A percentile compares a stretch with the other conserved stretches of the same genome.
Evolutionary conservation across 2,888 invertebrate genomes (phyloP).

Genomic region (Apotomis betuletana): DNA sequence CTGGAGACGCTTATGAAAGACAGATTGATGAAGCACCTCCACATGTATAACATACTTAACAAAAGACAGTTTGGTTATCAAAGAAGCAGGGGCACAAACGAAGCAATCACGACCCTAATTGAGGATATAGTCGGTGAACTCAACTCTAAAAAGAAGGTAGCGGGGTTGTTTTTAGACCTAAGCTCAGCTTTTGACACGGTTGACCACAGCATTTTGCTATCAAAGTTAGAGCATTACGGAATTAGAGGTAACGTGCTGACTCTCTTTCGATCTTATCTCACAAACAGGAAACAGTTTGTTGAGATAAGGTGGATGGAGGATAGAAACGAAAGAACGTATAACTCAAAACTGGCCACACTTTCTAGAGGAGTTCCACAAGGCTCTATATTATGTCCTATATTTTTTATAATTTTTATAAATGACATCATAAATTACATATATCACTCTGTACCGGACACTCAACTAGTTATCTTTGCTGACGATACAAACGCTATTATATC

Average conservation of each 20-base stretch:
- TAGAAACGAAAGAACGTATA: not conserved
- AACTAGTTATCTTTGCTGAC: not conserved
- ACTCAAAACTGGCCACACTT: too few relatives aligned
- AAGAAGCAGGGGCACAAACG: not conserved
- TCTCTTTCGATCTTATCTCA: not conserved
- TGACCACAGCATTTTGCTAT: not conserved
- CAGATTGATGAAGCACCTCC: not conserved
- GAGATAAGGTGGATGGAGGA: not conserved
- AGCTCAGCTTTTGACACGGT: slow-evolving; percentile 6
- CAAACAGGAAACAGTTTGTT: not conserved
- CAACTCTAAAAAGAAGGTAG: not conserved
- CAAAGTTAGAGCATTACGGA: not conserved
- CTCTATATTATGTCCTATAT: not conserved
- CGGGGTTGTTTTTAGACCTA: not conserved
- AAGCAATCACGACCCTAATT: not conserved
- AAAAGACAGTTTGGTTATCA: not conserved
- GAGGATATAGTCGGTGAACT: not conserved
- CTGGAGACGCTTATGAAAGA: too few relatives aligned
- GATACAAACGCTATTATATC: not conserved
- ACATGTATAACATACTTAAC: not conserved
- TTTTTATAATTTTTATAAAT: slow-evolving; percentile 1
- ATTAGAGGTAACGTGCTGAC: not conserved
- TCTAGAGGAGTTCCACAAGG: too few relatives aligned
- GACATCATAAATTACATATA: not conserved
- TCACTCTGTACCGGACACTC: not conserved